Evolutionary conservation across 2,797 vertebrate species (phyloP).

Genomic region (Mormyrus hasselquistii): DNA sequence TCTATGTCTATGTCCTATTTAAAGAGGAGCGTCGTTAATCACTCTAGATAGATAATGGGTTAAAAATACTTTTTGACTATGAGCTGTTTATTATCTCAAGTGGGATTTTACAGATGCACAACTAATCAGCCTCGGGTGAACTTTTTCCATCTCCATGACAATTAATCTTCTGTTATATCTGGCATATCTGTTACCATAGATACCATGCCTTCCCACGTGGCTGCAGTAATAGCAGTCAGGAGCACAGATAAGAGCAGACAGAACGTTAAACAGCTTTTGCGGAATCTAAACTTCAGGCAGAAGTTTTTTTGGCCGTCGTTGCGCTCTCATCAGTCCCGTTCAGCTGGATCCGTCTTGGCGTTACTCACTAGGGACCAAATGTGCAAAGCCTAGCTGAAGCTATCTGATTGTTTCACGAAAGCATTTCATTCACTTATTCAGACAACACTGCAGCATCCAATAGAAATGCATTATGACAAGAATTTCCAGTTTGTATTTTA

Average conservation of each 20-base stretch:
- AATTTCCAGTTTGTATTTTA: background rate
- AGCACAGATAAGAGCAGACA: background rate
- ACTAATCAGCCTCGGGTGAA: constrained; percentile 5
- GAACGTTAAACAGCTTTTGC: background rate
- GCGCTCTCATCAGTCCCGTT: background rate
- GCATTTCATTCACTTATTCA: background rate
- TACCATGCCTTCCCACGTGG: background rate
- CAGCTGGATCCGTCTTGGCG: background rate
- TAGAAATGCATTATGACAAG: background rate
- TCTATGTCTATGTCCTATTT: background rate
- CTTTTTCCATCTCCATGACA: constrained; percentile 21
- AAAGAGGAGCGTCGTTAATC: background rate
- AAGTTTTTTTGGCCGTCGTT: background rate
- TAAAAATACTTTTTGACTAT: constrained; percentile 3
- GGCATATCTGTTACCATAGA: constrained; percentile 11
- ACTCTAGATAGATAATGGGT: constrained; percentile 8
- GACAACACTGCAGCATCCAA: background rate
- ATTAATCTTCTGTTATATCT: constrained; percentile 15
- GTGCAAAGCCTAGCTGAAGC: background rate
- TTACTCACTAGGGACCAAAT: background rate
- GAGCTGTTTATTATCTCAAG: background rate
- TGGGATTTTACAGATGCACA: background rate
- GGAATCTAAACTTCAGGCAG: background rate
- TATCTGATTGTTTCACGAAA: background rate
- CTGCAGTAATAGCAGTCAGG: background rate